Percentiles rank a stretch among this genome's conserved stretches.
phyloP scores from a whole-genome alignment of 2,888 invertebrate species.

The Agapostemon virescens region DNA sequence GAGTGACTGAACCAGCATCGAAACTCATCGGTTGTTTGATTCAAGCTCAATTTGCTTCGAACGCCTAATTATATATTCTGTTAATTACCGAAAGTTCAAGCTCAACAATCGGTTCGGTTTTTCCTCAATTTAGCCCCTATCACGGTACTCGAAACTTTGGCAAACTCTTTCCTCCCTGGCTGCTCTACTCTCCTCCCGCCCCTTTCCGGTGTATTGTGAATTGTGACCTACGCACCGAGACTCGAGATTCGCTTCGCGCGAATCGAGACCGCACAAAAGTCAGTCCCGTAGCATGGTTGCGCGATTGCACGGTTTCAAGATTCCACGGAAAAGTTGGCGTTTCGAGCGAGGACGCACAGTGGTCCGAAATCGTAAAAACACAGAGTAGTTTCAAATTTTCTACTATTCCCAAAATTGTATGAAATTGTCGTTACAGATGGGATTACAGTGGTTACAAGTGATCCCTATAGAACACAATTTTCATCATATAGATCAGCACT shows the following conservation, averaged over 20 bases:
- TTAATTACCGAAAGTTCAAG: constrained; percentile 46
- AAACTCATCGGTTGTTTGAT: constrained; percentile 16
- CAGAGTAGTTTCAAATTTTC: not conserved
- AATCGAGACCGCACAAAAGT: constrained; percentile 20
- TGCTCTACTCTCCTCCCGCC: not conserved
- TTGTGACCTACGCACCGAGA: constrained; percentile 7
- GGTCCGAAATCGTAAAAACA: not conserved
- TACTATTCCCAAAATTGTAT: too few relatives aligned
- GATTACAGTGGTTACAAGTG: too few relatives aligned
- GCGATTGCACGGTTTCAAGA: not conserved
- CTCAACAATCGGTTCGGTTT: constrained; percentile 36
- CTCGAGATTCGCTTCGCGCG: constrained; percentile 15
- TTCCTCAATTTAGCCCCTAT: constrained; percentile 37
- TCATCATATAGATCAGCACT: too few relatives aligned
- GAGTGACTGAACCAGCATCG: constrained; percentile 7
- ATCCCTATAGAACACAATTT: too few relatives aligned
- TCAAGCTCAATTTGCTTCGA: constrained; percentile 16
- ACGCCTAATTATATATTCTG: constrained; percentile 34
- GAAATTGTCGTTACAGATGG: too few relatives aligned
- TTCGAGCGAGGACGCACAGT: constrained; percentile 8
- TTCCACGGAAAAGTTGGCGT: constrained; percentile 35
- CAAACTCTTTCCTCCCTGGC: constrained; percentile 16
- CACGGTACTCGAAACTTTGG: constrained; percentile 33
- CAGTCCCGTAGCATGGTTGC: constrained; percentile 15
- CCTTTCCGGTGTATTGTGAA: not conserved